Evolutionary conservation across 2,888 invertebrate genomes (phyloP), one percentile per base, ranked within the genome.

Genomic region (Lamproptera curius): DNA sequence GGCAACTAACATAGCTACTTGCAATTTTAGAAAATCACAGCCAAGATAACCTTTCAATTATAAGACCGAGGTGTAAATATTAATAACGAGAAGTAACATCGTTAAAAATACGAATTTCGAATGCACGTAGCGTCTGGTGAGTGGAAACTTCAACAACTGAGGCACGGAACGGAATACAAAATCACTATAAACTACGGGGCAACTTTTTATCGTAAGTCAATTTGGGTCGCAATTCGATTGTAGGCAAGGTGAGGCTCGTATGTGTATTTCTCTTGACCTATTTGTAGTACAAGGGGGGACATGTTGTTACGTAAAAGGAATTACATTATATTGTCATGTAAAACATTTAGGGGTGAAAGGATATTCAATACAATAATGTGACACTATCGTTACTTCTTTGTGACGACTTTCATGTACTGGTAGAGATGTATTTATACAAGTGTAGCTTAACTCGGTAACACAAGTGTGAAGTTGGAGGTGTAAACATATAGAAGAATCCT

Each of bases 201-300:
- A 46, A 46, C 35, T 41, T 46, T 46, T 46, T 41, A 41, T 20
- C 16, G 40, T 41, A 36, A 46, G 28, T 35, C 26, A 46, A 40
- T 46, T 41, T 46, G 35, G 46, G 41, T 46, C 36, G 28, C 16
- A 46, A 46, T 46, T 46, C 16, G 26, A 36, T 46, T 41, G 46
- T 36, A 17, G 41, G 16, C 26, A 10, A 46, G 35, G 20, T 46
- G 38, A 41, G 14, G n/a, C 33, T 39, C 26, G 17, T 16, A 44
- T 36, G 17, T 36, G 35, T 42, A 10, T 36, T 44, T 44, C 43
- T 37, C 28, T 44, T 44, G 43, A 44, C 37, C 43, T 31, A 37
- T 44, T 44, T 44, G 16, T 37, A 16, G 17, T 28, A 36, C 16
- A 8, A 2, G 28, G 2, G 28, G 9, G 11, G 14, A 40, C 26